Evolutionary conservation across 2,797 vertebrate species (phyloP).

Genomic region (Bryconaethiops microstoma): DNA sequence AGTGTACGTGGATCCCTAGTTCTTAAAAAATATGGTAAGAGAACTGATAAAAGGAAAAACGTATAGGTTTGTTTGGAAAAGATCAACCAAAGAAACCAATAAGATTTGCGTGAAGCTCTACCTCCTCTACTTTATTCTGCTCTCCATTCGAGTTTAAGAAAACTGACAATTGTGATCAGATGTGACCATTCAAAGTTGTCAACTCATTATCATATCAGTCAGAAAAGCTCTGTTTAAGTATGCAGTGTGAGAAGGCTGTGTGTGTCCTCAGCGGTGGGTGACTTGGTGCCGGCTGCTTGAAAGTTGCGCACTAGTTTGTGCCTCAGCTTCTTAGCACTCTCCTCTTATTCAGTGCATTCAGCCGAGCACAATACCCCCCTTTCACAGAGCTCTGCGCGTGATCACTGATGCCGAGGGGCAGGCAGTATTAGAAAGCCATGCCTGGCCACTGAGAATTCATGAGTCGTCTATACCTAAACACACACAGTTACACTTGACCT

Average conservation of each 20-base stretch:
- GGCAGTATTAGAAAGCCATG: constrained; percentile 36
- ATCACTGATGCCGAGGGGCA: constrained; percentile 65
- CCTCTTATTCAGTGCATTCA: constrained; percentile 63
- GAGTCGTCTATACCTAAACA: constrained; percentile 35
- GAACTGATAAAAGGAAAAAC: too few relatives aligned
- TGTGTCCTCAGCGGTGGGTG: constrained; percentile 10
- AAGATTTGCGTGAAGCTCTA: too few relatives aligned
- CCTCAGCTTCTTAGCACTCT: constrained; percentile 39
- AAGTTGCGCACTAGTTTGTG: constrained; percentile 34
- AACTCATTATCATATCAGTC: too few relatives aligned
- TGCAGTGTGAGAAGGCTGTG: not conserved
- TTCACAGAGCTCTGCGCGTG: constrained; percentile 71
- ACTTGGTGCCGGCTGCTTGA: constrained; percentile 35
- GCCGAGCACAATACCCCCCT: constrained; percentile 72
- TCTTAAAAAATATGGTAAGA: too few relatives aligned
- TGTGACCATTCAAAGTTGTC: too few relatives aligned
- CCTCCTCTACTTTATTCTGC: too few relatives aligned
- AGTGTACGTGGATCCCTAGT: too few relatives aligned
- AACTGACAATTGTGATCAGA: too few relatives aligned
- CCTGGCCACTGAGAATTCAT: constrained; percentile 25
- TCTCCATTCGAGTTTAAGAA: too few relatives aligned
- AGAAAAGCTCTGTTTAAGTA: not conserved
- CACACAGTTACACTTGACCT: constrained; percentile 31
- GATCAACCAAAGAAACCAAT: too few relatives aligned
- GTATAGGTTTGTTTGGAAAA: too few relatives aligned